These are phyloP conservation scores for Merluccius polli DNA, from an alignment of 2,797 vertebrate species.

Conservation along the genomic window DNA sequence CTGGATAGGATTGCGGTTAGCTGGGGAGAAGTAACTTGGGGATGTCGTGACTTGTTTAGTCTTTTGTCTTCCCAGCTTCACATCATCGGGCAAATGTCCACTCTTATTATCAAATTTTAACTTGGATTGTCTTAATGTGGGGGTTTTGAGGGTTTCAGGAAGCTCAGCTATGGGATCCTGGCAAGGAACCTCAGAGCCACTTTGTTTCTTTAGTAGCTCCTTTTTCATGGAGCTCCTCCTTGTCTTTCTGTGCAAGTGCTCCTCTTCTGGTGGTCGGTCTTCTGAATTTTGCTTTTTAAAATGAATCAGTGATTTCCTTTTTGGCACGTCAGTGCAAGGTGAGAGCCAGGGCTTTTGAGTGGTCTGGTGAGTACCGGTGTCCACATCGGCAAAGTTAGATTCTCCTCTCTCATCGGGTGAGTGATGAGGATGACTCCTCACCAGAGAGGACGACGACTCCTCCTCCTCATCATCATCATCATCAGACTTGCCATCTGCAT, in stretches of 20 bases:
- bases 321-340: slow-evolving; percentile 31
- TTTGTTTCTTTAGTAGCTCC: slow-evolving; percentile 28
- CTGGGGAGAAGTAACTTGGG: slow-evolving; percentile 76
- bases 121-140: slow-evolving; percentile 23
- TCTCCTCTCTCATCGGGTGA: slow-evolving; percentile 50
- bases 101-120: slow-evolving; percentile 24
- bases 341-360: slow-evolving; percentile 43
- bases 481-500: slow-evolving; percentile 39
- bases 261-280: slow-evolving; percentile 18
- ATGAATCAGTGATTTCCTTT: slow-evolving; percentile 19
- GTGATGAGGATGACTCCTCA: too few relatives aligned
- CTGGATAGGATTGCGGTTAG: slow-evolving; percentile 43
- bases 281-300: slow-evolving; percentile 28
- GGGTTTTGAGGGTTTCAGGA: not conserved
- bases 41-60: not conserved
- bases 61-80: slow-evolving; percentile 16
- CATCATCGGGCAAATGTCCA: slow-evolving; percentile 19
- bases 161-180: slow-evolving; percentile 12
- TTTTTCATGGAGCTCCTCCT: slow-evolving; percentile 39
- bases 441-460: too few relatives aligned
- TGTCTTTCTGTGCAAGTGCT: slow-evolving; percentile 23
- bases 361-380: slow-evolving; percentile 4
- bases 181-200: slow-evolving; percentile 23
- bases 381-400: slow-evolving; percentile 21
- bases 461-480: too few relatives aligned